Conservation (phyloP, 2,797 vertebrate genomes). For the Pipistrellus pygmaeus region DNA sequence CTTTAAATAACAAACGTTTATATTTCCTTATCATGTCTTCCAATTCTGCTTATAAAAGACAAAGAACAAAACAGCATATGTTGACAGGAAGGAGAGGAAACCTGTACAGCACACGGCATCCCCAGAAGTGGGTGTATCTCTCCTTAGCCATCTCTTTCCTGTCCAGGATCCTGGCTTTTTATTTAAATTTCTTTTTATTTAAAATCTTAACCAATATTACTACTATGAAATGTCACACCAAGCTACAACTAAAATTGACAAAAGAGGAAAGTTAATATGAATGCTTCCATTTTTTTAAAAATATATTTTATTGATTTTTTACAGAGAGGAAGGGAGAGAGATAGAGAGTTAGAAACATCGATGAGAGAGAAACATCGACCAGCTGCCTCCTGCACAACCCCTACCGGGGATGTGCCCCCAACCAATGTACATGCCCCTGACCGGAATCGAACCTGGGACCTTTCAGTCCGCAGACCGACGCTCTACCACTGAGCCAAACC, state of each 20-base stretch:
- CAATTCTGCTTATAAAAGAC: conserved; percentile 6
- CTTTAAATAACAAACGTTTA: neutral
- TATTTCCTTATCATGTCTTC: conserved; percentile 2
- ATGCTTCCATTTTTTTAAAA: neutral
- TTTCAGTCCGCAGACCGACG: too few species aligned
- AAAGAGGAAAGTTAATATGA: neutral
- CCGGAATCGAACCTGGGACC: too few species aligned
- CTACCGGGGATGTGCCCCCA: too few species aligned
- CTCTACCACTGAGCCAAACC: too few species aligned
- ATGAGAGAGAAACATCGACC: too few species aligned
- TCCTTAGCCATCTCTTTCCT: neutral
- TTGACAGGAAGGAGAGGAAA: neutral
- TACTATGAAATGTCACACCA: neutral
- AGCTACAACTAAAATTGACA: neutral
- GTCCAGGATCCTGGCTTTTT: neutral
- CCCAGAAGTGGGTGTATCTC: accelerated
- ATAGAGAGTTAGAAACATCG: too few species aligned
- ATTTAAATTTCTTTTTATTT: conserved; percentile 28
- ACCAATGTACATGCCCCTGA: too few species aligned
- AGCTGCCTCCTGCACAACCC: too few species aligned
- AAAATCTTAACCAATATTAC: neutral
- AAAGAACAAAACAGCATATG: neutral
- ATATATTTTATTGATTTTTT: too few species aligned
- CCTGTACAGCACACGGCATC: neutral
- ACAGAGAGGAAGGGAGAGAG: too few species aligned